Percentiles rank a stretch among this genome's conserved stretches.
phyloP scores from a whole-genome alignment of 2,113 vertebrate species.

The Pongo pygmaeus region DNA sequence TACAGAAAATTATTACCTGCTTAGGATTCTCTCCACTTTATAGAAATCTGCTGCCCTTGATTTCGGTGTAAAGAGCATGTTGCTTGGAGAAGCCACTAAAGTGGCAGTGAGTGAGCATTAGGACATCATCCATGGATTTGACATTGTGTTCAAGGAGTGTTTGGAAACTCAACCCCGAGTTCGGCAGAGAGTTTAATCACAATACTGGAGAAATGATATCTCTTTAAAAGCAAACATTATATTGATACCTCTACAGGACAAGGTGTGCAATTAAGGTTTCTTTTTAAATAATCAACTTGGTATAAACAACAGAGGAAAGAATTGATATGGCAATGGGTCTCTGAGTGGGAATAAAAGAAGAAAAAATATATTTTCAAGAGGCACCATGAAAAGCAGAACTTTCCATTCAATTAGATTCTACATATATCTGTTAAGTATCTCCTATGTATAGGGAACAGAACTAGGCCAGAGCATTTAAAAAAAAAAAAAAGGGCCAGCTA shows the following conservation, averaged over 20 bases:
- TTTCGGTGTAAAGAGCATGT: not conserved
- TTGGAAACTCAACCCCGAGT: not conserved
- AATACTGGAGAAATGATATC: not conserved
- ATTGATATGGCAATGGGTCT: not conserved
- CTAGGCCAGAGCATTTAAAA: not conserved
- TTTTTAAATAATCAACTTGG: not conserved
- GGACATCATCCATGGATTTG: not conserved
- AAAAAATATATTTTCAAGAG: not conserved
- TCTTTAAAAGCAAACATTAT: not conserved
- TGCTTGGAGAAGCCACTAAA: not conserved
- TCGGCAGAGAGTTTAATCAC: not conserved
- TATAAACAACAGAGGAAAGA: not conserved
- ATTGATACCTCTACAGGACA: not conserved
- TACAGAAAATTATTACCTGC: not conserved
- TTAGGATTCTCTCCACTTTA: not conserved
- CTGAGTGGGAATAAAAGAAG: not conserved
- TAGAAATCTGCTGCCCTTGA: not conserved
- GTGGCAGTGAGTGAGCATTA: not conserved
- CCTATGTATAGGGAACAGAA: too few relatives aligned
- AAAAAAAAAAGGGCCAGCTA: not conserved
- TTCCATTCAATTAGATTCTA: not conserved
- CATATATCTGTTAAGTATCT: not conserved
- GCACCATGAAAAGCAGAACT: not conserved
- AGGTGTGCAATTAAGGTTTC: not conserved
- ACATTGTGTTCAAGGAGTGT: not conserved